Base-by-base conservation (phyloP, 2,797 vertebrate genomes). In the Pipistrellus nathusii region DNA sequence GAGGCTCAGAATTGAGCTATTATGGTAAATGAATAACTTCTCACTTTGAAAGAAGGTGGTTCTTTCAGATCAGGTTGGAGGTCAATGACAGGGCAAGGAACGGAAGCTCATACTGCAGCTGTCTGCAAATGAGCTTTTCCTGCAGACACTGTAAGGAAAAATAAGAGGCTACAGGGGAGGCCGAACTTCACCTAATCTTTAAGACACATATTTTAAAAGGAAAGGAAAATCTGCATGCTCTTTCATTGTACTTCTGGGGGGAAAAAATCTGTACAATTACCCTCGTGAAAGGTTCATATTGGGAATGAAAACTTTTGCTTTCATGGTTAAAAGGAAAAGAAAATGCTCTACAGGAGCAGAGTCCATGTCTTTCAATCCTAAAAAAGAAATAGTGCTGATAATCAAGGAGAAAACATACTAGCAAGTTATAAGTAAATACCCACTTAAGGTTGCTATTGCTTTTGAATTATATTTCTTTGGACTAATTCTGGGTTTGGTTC, bases 11-110 rank as follows among this genome's bases (percentile, higher is more conserved):
- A 95, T 84, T 96, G 95, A 97, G 94, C 96, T 97, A 97, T 98
- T 98, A 96, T 32, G 8, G 96, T 89, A 96, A 98, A 97, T 97
- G 94, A 98, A 95, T 98, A 97, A 98, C 97, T 98, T 98, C 97
- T 98, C 95, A 93, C 95, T 97, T 94, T 96, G 97, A 97, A 97
- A 97, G 95, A 97, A 97, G 97, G 92, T 96, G 94, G 93, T 95
- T 97, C 96, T 97, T 98, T 98, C 94, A 97, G 95, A 96, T 97
- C 96, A 96, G 97, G 97, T 98, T 97, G 97, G 95, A 98, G 98
- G 97, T 98, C 98, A 98, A 95, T 97, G 96, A 95, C 95, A 96
- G 97, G 96, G 95, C 94, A 97, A 93, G 94, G 92, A 96, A 93
- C 92, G 92, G 95, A 97, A 96, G 97, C 95, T 97, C 92, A 90